Percentiles rank a stretch among this genome's conserved stretches.
phyloP scores from a whole-genome alignment of 2,888 invertebrate species.

The Netelia melanura region DNA sequence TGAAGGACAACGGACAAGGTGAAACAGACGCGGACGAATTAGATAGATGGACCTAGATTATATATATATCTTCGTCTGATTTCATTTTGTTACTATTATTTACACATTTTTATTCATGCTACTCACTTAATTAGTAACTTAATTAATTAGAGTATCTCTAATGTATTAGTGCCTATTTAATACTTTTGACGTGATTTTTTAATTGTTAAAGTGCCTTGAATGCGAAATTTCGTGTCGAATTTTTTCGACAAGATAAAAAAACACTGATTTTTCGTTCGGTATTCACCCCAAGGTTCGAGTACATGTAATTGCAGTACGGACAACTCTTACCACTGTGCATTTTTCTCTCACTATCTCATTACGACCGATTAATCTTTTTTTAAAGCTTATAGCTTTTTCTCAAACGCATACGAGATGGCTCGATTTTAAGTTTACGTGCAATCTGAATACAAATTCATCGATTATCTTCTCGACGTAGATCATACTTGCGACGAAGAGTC shows the following conservation, averaged over 20 bases:
- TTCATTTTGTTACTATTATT: slow-evolving; percentile 64
- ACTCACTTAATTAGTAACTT: slow-evolving; percentile 65
- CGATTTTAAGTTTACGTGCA: slow-evolving; percentile 52
- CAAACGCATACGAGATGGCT: neutral
- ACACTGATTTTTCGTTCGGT: slow-evolving; percentile 3
- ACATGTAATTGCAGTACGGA: neutral
- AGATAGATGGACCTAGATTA: slow-evolving; percentile 13
- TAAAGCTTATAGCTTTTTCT: slow-evolving; percentile 1
- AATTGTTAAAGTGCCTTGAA: slow-evolving; percentile 70
- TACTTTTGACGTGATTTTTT: slow-evolving; percentile 61
- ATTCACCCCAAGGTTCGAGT: slow-evolving; percentile 7
- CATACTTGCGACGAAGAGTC: neutral
- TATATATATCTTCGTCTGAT: slow-evolving; percentile 34
- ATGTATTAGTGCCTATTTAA: slow-evolving; percentile 60
- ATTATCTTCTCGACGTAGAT: slow-evolving; percentile 16
- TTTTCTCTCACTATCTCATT: slow-evolving; percentile 21
- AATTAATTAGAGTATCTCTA: slow-evolving; percentile 58
- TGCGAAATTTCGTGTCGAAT: slow-evolving; percentile 42
- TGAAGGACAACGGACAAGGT: slow-evolving; percentile 28
- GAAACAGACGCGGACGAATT: slow-evolving; percentile 54
- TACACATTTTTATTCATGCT: slow-evolving; percentile 60
- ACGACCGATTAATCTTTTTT: slow-evolving; percentile 26
- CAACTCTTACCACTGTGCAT: slow-evolving; percentile 50
- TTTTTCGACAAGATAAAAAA: slow-evolving; percentile 23
- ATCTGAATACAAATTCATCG: slow-evolving; percentile 45